Percentiles rank a stretch among this genome's conserved stretches.
Conservation (phyloP, 2,888 invertebrate genomes). For the Lasioglossum oenotherae region DNA sequence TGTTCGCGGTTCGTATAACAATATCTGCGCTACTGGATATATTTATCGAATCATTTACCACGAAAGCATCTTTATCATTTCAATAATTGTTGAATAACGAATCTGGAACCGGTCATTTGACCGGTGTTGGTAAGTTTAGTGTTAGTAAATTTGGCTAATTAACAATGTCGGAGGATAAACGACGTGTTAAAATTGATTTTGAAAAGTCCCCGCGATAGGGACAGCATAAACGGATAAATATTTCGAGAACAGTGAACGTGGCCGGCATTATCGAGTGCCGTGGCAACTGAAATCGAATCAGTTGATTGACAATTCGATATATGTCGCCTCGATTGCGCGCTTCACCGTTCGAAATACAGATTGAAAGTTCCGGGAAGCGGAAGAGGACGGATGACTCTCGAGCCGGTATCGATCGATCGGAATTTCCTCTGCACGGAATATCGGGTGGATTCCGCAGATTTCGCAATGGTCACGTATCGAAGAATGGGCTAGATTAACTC, state of each 20-base stretch:
- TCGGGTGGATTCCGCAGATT: slow-evolving; percentile 5
- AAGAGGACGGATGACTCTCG: slow-evolving; percentile 2
- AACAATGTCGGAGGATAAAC: not conserved
- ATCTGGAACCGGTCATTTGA: no score
- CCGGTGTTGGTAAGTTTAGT: no score
- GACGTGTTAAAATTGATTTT: not conserved
- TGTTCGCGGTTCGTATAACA: no score
- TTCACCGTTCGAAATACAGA: not conserved
- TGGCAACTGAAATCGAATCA: not conserved
- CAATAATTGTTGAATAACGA: no score
- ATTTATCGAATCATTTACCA: no score
- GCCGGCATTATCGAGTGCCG: not conserved
- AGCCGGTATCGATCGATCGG: not conserved
- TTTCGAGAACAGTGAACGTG: not conserved
- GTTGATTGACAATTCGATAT: not conserved
- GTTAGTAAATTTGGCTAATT: not conserved
- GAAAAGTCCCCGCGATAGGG: not conserved
- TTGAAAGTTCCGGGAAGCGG: not conserved
- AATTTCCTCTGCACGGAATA: not conserved
- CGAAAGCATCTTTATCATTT: no score
- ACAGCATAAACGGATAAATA: not conserved
- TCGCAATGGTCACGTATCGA: not conserved
- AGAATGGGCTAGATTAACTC: slow-evolving; percentile 8
- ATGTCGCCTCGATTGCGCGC: not conserved
- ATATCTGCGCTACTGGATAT: no score